These are phyloP conservation scores for Vireo altiloquus DNA, from an alignment of 2,113 vertebrate species.

Conservation along the genomic window DNA sequence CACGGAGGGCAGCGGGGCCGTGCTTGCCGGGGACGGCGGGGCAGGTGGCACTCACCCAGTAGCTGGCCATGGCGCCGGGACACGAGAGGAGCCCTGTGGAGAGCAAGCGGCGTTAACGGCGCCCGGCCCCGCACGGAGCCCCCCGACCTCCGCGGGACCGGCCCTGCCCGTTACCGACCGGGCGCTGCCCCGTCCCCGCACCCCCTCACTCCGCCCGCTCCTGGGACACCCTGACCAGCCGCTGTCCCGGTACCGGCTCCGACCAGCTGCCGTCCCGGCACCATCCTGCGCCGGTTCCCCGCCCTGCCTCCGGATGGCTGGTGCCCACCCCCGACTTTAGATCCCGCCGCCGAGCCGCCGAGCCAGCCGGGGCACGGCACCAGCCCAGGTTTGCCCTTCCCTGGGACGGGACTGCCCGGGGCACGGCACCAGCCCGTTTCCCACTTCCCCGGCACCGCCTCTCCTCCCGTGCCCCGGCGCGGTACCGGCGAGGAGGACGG, in stretches of 20 bases:
- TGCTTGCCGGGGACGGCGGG: neutral
- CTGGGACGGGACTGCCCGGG: neutral
- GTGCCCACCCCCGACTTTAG: neutral
- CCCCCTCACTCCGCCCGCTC: neutral
- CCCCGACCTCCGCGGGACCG: neutral
- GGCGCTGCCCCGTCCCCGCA: neutral
- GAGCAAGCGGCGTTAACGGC: neutral
- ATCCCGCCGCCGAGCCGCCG: neutral
- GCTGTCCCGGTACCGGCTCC: neutral
- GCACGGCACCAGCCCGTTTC: neutral
- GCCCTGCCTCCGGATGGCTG: rapidly evolving
- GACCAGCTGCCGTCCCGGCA: no score
- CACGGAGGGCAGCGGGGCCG: neutral
- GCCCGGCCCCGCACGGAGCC: neutral
- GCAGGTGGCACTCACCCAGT: neutral
- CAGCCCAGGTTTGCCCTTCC: neutral
- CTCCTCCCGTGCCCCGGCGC: neutral
- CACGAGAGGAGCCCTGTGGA: neutral
- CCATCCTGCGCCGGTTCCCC: neutral
- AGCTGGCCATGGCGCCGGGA: neutral
- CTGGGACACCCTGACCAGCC: neutral
- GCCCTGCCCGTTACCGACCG: neutral
- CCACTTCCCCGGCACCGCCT: neutral
- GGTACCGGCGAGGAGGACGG: neutral
- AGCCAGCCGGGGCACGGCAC: neutral